Percentiles rank a stretch among this genome's conserved stretches.
phyloP scores from a whole-genome alignment of 2,888 invertebrate species.

The Luperina nickerlii region DNA sequence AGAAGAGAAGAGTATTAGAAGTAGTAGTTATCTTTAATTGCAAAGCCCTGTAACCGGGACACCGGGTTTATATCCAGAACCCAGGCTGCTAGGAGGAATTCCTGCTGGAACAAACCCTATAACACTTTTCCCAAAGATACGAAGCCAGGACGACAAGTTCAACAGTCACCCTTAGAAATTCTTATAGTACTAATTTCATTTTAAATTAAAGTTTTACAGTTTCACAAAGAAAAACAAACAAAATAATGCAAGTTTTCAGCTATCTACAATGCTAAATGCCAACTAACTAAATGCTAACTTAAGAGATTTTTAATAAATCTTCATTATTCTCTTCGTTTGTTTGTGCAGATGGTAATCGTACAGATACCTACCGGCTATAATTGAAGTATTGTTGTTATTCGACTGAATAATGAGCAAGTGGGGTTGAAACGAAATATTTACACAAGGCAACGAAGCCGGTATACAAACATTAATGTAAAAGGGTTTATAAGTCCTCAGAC shows the following conservation, averaged over 20 bases:
- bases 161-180: not conserved
- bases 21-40: too few species aligned
- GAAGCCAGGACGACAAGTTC: not conserved
- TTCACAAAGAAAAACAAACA: conserved; percentile 7
- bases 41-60: not conserved
- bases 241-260: conserved; percentile 1
- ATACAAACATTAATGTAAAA: conserved; percentile 22
- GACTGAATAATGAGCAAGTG: conserved; percentile 1
- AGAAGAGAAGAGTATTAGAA: too few species aligned
- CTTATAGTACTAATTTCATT: not conserved
- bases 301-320: conserved; percentile 23
- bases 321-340: conserved; percentile 10
- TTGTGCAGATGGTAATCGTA: conserved; percentile 22
- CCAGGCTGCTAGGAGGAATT: not conserved
- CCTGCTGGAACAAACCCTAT: not conserved
- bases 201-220: conserved; percentile 9
- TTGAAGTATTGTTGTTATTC: conserved; percentile 24
- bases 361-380: conserved; percentile 1
- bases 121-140: not conserved
- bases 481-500: conserved; percentile 24
- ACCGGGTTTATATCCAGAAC: not conserved
- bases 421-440: conserved; percentile 24
- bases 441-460: not conserved
- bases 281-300: too few species aligned
- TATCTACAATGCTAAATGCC: conserved; percentile 42